phyloP scores from a whole-genome alignment of 1,140 invertebrate species.

The Tetranychus cinnabarinus region DNA sequence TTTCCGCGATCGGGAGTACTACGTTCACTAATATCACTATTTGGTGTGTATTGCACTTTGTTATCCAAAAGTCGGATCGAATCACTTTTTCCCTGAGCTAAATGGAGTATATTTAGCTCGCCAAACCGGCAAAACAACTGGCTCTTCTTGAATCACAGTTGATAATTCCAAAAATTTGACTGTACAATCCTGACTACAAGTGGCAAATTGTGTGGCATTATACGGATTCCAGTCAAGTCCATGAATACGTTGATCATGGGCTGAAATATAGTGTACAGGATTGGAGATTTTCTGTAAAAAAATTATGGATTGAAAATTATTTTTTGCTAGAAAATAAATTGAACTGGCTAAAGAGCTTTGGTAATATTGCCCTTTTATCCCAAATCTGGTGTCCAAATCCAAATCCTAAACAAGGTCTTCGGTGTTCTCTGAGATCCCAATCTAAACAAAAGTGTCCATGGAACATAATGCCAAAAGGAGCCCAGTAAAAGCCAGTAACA shows the following conservation, averaged over 20 bases:
- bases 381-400: constrained; percentile 53
- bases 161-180: constrained; percentile 77
- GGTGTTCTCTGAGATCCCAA: constrained; percentile 44
- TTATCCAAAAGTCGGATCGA: neutral
- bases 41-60: neutral
- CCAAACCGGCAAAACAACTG: constrained; percentile 71
- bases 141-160: constrained; percentile 43
- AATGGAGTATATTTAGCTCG: constrained; percentile 65
- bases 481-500: constrained; percentile 72
- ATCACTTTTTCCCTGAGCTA: constrained; percentile 23
- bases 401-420: neutral
- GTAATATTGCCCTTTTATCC: constrained; percentile 44
- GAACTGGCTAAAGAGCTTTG: no score
- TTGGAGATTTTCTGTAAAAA: constrained; percentile 38
- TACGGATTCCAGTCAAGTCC: constrained; percentile 77
- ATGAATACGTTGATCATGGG: constrained; percentile 74
- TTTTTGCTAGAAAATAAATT: no score
- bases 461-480: constrained; percentile 71
- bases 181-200: constrained; percentile 75
- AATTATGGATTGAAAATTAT: constrained; percentile 1
- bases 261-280: constrained; percentile 74
- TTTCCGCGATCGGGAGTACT: neutral
- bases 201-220: constrained; percentile 52
- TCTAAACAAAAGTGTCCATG: constrained; percentile 77
- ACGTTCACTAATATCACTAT: neutral